Evolutionary conservation across 2,113 vertebrate genomes (phyloP).

Genomic region (Falco punctatus): DNA sequence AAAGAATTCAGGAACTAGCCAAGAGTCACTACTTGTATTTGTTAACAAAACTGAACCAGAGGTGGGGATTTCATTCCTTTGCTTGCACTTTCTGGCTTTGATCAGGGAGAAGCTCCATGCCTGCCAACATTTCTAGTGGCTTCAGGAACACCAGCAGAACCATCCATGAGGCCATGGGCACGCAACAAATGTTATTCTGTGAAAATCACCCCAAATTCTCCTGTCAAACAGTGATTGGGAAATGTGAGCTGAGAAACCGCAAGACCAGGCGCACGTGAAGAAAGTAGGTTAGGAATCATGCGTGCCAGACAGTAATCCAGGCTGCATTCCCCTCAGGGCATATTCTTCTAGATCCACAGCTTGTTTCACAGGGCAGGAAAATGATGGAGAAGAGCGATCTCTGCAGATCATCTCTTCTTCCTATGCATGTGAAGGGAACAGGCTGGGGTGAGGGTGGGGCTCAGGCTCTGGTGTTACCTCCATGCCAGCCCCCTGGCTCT

Average conservation of each 20-base stretch:
- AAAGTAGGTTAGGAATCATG: not conserved
- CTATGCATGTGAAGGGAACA: not conserved
- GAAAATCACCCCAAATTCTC: not conserved
- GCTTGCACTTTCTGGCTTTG: slow-evolving; percentile 8
- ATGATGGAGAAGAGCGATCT: not conserved
- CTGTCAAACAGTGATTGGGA: not conserved
- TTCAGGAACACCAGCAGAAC: not conserved
- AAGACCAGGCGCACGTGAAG: not conserved
- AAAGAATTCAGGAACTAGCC: slow-evolving; percentile 39
- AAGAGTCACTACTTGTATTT: slow-evolving; percentile 48
- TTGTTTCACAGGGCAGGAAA: not conserved
- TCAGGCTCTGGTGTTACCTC: not conserved
- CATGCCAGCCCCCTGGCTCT: not conserved
- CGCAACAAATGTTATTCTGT: not conserved
- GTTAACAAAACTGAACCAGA: slow-evolving; percentile 12
- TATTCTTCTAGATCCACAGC: not conserved
- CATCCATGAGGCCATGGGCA: not conserved
- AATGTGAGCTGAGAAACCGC: not conserved
- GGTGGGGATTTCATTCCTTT: slow-evolving; percentile 12
- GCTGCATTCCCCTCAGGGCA: not conserved
- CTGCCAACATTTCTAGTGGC: not conserved
- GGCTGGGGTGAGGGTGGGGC: too few species aligned
- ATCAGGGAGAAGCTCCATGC: not conserved
- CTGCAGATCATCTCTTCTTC: not conserved
- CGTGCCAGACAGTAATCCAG: not conserved